Evolutionary conservation across 2,113 vertebrate species (phyloP).

Genomic region (Nibea albiflora): DNA sequence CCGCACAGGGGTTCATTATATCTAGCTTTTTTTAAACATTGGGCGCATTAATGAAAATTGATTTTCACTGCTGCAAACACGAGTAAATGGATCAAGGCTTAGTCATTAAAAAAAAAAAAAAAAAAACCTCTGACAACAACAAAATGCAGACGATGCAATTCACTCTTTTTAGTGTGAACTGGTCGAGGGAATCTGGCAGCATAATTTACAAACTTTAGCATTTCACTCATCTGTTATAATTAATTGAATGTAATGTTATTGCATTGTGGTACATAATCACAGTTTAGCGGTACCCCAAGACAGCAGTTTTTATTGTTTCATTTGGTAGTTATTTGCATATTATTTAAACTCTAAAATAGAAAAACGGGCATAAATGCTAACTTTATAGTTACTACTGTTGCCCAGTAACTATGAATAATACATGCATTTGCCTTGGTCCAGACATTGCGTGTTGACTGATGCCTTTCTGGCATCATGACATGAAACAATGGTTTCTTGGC

Average conservation of each 20-base stretch:
- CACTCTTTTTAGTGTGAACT: conserved; percentile 1
- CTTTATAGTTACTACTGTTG: not conserved
- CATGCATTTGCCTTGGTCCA: no score
- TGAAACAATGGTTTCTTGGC: no score
- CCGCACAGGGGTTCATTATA: not conserved
- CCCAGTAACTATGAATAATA: not conserved
- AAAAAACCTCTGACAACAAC: not conserved
- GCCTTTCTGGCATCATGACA: no score
- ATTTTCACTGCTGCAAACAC: conserved; percentile 2
- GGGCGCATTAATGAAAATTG: conserved; percentile 13
- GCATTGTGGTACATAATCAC: not conserved
- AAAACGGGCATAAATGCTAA: not conserved
- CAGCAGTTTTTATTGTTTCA: conserved; percentile 3
- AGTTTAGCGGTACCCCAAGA: not conserved
- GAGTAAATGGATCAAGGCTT: not conserved
- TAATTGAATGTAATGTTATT: not conserved
- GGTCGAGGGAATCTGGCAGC: not conserved
- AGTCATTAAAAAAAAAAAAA: not conserved
- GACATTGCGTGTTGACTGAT: no score
- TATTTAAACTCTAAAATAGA: not conserved
- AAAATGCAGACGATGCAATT: not conserved
- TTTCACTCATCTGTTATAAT: not conserved
- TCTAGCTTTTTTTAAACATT: not conserved
- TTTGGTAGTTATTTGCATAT: not conserved
- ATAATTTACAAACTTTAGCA: not conserved